These are phyloP conservation scores for Pseudomyrmex sp. DNA, from an alignment of 1,140 invertebrate genomes.

Conservation along the genomic window DNA sequence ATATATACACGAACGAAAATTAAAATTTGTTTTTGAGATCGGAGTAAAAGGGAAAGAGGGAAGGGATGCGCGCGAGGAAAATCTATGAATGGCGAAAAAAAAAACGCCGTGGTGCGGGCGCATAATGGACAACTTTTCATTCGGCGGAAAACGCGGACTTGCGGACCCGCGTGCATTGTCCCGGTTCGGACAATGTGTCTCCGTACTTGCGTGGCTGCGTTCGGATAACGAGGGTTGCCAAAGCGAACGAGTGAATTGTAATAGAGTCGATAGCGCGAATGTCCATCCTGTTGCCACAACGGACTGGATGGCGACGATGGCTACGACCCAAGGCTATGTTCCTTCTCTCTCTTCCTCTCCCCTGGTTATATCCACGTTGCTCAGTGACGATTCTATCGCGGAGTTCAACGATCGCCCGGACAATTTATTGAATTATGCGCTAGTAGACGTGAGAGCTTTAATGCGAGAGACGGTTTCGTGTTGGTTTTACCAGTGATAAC, in stretches of 20 bases:
- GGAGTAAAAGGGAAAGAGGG: no score
- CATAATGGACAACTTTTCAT: slow-evolving; percentile 63
- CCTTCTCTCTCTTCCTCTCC: neutral
- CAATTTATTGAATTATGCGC: slow-evolving; percentile 36
- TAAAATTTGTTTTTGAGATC: slow-evolving; percentile 42
- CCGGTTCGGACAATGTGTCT: slow-evolving; percentile 60
- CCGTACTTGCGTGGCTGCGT: slow-evolving; percentile 54
- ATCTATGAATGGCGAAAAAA: slow-evolving; percentile 31
- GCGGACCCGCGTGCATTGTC: slow-evolving; percentile 49
- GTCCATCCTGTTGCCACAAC: slow-evolving; percentile 62
- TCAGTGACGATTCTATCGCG: slow-evolving; percentile 39
- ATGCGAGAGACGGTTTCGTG: neutral
- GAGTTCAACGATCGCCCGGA: slow-evolving; percentile 41
- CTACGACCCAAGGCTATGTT: slow-evolving; percentile 48
- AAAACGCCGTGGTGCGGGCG: neutral
- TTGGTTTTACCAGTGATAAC: slow-evolving; percentile 4
- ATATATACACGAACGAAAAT: neutral
- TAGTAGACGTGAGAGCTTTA: slow-evolving; percentile 9
- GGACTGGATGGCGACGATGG: slow-evolving; percentile 55
- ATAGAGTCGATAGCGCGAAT: slow-evolving; percentile 60
- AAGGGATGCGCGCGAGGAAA: neutral
- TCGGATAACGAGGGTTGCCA: slow-evolving; percentile 65
- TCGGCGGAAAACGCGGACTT: slow-evolving; percentile 51
- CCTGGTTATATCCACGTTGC: slow-evolving; percentile 6
- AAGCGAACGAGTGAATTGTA: slow-evolving; percentile 62